A percentile compares a stretch with the other conserved stretches of the same genome.
Evolutionary conservation across 2,888 invertebrate species (phyloP).

Genomic region (Brenthis ino): DNA sequence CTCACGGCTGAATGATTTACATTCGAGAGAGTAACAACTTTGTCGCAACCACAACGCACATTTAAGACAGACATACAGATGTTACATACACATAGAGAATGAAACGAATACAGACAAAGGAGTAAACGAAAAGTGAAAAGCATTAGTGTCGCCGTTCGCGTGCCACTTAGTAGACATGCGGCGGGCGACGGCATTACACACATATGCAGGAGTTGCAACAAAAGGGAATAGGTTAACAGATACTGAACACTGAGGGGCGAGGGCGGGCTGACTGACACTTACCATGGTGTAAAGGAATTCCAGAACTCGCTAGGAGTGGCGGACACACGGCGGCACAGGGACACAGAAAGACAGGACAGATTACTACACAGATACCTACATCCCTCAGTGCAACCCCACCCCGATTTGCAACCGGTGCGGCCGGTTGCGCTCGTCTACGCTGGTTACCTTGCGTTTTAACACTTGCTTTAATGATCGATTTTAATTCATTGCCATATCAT

Average conservation of each 20-base stretch:
- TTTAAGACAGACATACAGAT: conserved; percentile 82
- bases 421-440: conserved; percentile 75
- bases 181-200: conserved; percentile 78
- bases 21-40: conserved; percentile 49
- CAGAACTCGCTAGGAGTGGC: conserved; percentile 97
- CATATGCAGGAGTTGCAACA: conserved; percentile 82
- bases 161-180: conserved; percentile 71
- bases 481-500: conserved; percentile 48
- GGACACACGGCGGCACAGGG: conserved; percentile 87
- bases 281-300: conserved; percentile 99
- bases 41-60: conserved; percentile 78
- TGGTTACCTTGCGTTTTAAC: conserved; percentile 82
- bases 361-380: conserved; percentile 84
- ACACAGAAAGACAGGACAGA: conserved; percentile 86
- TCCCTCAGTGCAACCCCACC: conserved; percentile 82
- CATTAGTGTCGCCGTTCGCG: conserved; percentile 73
- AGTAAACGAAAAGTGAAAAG: conserved; percentile 79
- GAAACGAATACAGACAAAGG: conserved; percentile 82
- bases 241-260: conserved; percentile 83
- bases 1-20: conserved; percentile 51
- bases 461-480: conserved; percentile 61
- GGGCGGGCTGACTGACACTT: conserved; percentile 90
- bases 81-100: conserved; percentile 84
- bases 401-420: conserved; percentile 74
- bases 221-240: conserved; percentile 81